A percentile compares a stretch with the other conserved stretches of the same genome.
Conservation (phyloP, 2,797 vertebrate species). For the Trichosurus vulpecula region DNA sequence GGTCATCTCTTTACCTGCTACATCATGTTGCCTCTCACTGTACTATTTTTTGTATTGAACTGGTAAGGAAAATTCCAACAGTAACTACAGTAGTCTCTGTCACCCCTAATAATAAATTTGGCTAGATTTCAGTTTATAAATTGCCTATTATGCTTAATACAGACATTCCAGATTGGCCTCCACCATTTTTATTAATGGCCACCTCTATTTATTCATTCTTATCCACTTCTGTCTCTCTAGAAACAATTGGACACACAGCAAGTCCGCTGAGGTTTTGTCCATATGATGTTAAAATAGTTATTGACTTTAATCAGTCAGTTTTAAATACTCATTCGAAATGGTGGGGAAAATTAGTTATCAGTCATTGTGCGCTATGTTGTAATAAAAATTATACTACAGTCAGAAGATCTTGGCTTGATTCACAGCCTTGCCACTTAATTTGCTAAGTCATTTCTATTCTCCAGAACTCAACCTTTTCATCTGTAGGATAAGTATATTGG, state of each 20-base stretch:
- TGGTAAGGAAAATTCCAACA: not conserved
- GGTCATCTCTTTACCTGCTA: not conserved
- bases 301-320: not conserved
- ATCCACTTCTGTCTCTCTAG: constrained; percentile 1
- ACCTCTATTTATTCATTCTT: constrained; percentile 5
- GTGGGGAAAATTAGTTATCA: not conserved
- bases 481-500: constrained; percentile 35
- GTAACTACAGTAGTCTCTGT: not conserved
- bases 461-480: constrained; percentile 19
- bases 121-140: constrained; percentile 8
- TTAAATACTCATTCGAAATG: not conserved
- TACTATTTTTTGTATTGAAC: not conserved
- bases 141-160: constrained; percentile 11
- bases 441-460: constrained; percentile 11
- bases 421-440: not conserved
- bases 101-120: not conserved
- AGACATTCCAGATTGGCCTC: not conserved
- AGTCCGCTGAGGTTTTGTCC: not conserved
- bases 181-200: not conserved
- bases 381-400: not conserved
- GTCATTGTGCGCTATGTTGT: not conserved
- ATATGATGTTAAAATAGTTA: not conserved
- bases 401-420: not conserved
- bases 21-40: not conserved
- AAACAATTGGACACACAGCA: not conserved